Conservation (phyloP, 1,140 invertebrate species). For the Paralvinella palmiformis region DNA sequence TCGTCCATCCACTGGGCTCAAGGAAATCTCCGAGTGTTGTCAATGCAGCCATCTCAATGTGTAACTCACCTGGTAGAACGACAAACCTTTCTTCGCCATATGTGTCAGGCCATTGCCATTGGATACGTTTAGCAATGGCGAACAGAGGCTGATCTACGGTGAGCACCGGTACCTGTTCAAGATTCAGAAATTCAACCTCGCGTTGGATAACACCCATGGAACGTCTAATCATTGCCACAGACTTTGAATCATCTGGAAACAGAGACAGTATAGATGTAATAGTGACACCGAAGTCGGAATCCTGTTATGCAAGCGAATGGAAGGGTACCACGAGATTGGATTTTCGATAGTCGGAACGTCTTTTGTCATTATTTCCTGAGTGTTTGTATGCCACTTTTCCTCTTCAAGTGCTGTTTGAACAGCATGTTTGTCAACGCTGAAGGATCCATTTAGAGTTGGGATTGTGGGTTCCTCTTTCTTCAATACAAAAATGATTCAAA, state of each 20-base stretch:
- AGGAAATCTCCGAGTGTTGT: not conserved
- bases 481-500: too few species aligned
- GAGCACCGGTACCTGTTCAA: not conserved
- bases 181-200: too few species aligned
- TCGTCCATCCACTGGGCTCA: not conserved
- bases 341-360: too few species aligned
- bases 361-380: too few species aligned
- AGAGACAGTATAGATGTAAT: not conserved
- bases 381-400: too few species aligned
- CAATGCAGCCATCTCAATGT: not conserved
- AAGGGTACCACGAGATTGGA: too few species aligned
- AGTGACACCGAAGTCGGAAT: too few species aligned
- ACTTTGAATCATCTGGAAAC: slow-evolving; percentile 5
- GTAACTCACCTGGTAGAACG: not conserved
- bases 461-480: too few species aligned
- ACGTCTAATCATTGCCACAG: not conserved
- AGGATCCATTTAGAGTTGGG: too few species aligned
- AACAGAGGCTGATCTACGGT: not conserved
- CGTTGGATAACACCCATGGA: slow-evolving; percentile 1
- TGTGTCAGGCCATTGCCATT: not conserved
- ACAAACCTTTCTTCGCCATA: not conserved
- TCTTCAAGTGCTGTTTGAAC: too few species aligned
- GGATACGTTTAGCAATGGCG: not conserved
- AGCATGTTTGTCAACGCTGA: too few species aligned
- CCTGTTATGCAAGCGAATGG: too few species aligned